phyloP scores from a whole-genome alignment of 2,888 invertebrate species.

The Perizoma affinitatum region DNA sequence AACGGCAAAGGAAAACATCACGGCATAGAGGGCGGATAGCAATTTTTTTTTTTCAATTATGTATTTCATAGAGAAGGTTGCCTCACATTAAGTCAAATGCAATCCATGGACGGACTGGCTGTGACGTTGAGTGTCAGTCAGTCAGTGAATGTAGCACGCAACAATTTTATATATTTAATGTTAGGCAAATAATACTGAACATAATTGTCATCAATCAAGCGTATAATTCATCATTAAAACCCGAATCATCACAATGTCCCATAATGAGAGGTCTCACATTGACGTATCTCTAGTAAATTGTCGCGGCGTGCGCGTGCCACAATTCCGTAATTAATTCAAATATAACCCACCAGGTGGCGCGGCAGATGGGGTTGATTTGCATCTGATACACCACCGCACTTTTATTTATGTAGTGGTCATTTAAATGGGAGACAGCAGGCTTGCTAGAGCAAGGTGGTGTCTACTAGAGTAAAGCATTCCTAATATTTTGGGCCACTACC shows the following conservation, averaged over 20 bases:
- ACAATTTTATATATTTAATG: too few species aligned
- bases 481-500: background rate
- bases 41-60: too few species aligned
- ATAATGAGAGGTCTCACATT: constrained; percentile 33
- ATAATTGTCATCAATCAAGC: constrained; percentile 26
- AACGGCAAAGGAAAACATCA: too few species aligned
- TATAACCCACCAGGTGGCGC: constrained; percentile 71
- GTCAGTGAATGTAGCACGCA: too few species aligned
- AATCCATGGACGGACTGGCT: too few species aligned
- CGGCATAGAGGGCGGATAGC: too few species aligned
- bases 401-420: constrained; percentile 24
- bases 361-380: constrained; percentile 73
- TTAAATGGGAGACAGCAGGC: constrained; percentile 13
- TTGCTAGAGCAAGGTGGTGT: background rate
- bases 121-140: too few species aligned
- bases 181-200: background rate
- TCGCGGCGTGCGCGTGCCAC: constrained; percentile 57
- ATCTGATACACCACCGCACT: constrained; percentile 44
- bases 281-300: constrained; percentile 16
- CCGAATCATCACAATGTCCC: constrained; percentile 18
- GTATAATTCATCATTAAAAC: constrained; percentile 21
- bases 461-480: background rate
- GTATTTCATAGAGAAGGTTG: too few species aligned
- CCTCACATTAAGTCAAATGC: too few species aligned
- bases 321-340: constrained; percentile 72